Conservation (phyloP, 1,140 invertebrate species). For the Drosophila nikananu region DNA sequence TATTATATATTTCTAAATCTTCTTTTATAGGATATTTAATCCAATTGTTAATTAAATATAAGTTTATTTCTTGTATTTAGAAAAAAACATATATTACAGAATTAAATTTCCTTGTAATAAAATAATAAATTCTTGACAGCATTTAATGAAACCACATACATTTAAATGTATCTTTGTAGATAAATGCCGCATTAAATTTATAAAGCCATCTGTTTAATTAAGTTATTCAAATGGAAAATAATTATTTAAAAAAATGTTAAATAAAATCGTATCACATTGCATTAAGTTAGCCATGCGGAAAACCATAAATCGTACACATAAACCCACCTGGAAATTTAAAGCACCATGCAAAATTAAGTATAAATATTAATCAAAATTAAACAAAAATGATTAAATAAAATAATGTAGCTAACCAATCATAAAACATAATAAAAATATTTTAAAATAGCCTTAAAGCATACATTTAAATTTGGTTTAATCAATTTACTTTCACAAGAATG, state of each 20-base stretch:
- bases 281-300: conserved; percentile 6
- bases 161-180: not conserved
- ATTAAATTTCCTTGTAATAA: not conserved
- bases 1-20: no score
- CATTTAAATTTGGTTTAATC: no score
- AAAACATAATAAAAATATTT: not conserved
- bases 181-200: not conserved
- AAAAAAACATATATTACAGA: no score
- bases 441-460: not conserved
- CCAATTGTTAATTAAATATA: not conserved
- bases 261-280: not conserved
- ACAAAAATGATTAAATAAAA: not conserved
- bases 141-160: not conserved
- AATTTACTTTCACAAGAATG: no score
- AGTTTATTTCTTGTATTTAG: not conserved
- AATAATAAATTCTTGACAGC: no score
- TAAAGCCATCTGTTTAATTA: not conserved
- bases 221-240: conserved; percentile 9
- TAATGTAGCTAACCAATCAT: no score
- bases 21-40: no score
- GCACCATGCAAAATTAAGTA: not conserved
- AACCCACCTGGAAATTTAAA: conserved; percentile 2
- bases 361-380: not conserved
- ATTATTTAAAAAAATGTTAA: not conserved
- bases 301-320: conserved; percentile 1